phyloP scores from a whole-genome alignment of 1,140 invertebrate species.

The Eupristina koningsbergeri region DNA sequence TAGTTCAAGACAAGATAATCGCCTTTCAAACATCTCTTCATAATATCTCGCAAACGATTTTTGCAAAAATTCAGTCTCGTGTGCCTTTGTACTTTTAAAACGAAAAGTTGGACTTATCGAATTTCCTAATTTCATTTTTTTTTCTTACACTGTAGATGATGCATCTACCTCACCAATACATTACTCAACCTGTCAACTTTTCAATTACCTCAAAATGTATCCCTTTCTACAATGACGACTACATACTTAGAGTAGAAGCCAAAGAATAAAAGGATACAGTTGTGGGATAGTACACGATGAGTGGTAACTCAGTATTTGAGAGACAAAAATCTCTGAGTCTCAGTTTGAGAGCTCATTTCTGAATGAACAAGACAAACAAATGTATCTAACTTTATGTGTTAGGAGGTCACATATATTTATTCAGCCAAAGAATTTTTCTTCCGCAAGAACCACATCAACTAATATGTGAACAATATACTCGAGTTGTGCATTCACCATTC shows the following conservation, averaged over 20 bases:
- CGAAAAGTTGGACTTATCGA: slow-evolving; percentile 3
- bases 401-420: not conserved
- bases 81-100: not conserved
- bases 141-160: not conserved
- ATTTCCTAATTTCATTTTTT: not conserved
- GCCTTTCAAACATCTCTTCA: slow-evolving; percentile 18
- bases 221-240: slow-evolving; percentile 1
- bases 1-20: slow-evolving; percentile 7
- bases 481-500: not conserved
- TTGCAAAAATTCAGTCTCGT: not conserved
- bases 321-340: not conserved
- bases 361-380: not conserved
- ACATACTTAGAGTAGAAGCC: not conserved
- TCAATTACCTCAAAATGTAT: slow-evolving; percentile 46
- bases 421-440: not conserved
- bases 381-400: not conserved
- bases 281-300: not conserved
- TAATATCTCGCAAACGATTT: not conserved
- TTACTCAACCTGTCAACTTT: slow-evolving; percentile 36
- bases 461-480: not conserved
- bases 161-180: slow-evolving; percentile 11
- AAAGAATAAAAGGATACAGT: slow-evolving; percentile 6
- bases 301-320: too few relatives aligned
- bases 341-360: not conserved
- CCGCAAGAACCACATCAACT: not conserved